Evolutionary conservation across 2,113 vertebrate species (phyloP).

Genomic region (Brevimyrus niger): DNA sequence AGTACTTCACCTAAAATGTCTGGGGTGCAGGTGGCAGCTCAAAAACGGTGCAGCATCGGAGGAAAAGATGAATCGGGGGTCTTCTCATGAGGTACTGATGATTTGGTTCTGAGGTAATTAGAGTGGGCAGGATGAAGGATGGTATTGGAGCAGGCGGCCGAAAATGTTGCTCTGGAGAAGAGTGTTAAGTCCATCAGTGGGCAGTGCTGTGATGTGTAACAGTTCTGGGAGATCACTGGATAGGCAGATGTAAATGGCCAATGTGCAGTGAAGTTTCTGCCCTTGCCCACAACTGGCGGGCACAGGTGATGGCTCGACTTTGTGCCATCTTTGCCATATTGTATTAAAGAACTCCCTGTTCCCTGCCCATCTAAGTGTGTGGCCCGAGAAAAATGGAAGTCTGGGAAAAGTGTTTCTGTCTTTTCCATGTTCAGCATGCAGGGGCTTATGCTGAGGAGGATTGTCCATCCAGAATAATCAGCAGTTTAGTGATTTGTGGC

Average conservation of each 20-base stretch:
- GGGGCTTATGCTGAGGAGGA: background rate
- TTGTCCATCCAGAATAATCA: background rate
- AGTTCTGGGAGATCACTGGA: too few relatives aligned
- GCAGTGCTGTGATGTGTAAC: background rate
- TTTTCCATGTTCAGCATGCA: background rate
- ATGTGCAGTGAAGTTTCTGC: background rate
- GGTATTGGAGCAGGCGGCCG: background rate
- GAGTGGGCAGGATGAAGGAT: background rate
- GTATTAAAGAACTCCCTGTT: background rate
- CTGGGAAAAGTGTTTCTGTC: background rate
- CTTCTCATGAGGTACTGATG: background rate
- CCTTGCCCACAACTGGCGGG: background rate
- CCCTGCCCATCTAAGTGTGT: background rate
- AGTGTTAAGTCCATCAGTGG: background rate
- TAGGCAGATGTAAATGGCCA: too few relatives aligned
- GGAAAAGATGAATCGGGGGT: background rate
- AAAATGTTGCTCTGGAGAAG: background rate
- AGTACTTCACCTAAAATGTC: background rate
- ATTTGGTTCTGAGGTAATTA: background rate
- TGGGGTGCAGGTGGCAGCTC: background rate
- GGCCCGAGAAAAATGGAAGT: background rate
- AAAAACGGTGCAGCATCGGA: background rate
- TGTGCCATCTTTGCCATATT: background rate
- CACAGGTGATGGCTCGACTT: background rate
- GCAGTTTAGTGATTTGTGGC: background rate